A percentile compares a stretch with the other conserved stretches of the same genome.
These are phyloP conservation scores for Amiota minor DNA, from an alignment of 2,888 invertebrate species.

Conservation along the genomic window DNA sequence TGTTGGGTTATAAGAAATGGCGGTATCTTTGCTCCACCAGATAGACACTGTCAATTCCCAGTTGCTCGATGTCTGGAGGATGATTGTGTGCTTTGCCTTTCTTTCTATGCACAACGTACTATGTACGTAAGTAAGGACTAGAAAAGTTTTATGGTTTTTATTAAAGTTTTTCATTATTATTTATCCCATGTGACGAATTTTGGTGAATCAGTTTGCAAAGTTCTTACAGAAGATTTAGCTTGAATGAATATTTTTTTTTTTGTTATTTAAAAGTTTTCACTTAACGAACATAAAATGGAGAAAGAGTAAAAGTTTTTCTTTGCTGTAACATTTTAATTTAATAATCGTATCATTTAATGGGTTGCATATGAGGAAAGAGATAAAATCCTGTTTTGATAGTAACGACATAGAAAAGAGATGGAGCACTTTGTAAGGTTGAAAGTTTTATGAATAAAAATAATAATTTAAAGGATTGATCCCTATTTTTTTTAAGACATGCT, in stretches of 20 bases:
- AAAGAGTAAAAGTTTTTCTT: constrained; percentile 40
- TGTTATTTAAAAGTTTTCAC: constrained; percentile 23
- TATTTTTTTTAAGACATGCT: too few species aligned
- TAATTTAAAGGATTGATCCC: too few species aligned
- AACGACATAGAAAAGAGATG: too few species aligned
- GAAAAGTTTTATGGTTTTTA: not conserved
- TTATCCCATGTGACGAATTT: constrained; percentile 70
- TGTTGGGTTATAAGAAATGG: not conserved
- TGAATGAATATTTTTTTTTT: constrained; percentile 56
- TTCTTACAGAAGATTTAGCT: constrained; percentile 37
- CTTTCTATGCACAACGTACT: too few species aligned
- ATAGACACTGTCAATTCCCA: constrained; percentile 5
- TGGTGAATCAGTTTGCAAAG: constrained; percentile 50
- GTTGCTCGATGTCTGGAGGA: not conserved
- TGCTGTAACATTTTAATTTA: constrained; percentile 65
- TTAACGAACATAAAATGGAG: constrained; percentile 13
- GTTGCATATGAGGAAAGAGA: constrained; percentile 30
- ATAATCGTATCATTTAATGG: constrained; percentile 51
- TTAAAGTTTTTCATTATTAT: constrained; percentile 53
- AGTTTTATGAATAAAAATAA: too few species aligned
- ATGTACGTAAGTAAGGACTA: not conserved
- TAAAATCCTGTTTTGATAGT: too few species aligned
- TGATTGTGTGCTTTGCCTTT: not conserved
- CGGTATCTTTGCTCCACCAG: constrained; percentile 2
- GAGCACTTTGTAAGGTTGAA: too few species aligned